phyloP scores from a whole-genome alignment of 2,888 invertebrate species.

The Hylaea fasciaria region DNA sequence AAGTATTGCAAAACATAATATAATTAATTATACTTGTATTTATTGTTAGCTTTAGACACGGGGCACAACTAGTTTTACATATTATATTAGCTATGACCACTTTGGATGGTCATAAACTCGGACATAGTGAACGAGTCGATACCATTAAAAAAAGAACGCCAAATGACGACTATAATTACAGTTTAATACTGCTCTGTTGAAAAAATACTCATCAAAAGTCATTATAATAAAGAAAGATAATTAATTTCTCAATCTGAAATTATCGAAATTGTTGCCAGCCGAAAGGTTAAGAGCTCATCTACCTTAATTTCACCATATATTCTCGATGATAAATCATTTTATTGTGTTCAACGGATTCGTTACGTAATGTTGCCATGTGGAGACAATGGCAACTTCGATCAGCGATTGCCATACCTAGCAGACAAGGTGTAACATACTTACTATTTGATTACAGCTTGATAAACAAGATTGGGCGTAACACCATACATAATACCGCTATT shows the following conservation, averaged over 20 bases:
- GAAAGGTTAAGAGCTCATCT: constrained; percentile 37
- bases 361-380: constrained; percentile 26
- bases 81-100: too few relatives aligned
- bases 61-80: too few relatives aligned
- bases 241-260: constrained; percentile 30
- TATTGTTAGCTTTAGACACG: too few relatives aligned
- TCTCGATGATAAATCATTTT: constrained; percentile 52
- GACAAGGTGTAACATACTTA: constrained; percentile 16
- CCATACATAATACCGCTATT: background rate
- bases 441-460: constrained; percentile 13
- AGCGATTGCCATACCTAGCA: constrained; percentile 21
- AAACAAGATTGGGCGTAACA: constrained; percentile 16
- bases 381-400: constrained; percentile 35
- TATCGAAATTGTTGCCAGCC: constrained; percentile 39
- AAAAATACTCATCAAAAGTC: background rate
- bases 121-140: too few relatives aligned
- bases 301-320: constrained; percentile 47
- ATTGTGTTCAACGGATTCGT: constrained; percentile 45
- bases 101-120: too few relatives aligned
- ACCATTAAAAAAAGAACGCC: too few relatives aligned
- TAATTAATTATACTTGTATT: too few relatives aligned
- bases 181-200: background rate
- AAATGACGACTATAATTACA: too few relatives aligned
- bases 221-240: background rate
- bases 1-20: too few relatives aligned